phyloP scores from a whole-genome alignment of 1,140 invertebrate genomes.

The Apolygus lucorum region DNA sequence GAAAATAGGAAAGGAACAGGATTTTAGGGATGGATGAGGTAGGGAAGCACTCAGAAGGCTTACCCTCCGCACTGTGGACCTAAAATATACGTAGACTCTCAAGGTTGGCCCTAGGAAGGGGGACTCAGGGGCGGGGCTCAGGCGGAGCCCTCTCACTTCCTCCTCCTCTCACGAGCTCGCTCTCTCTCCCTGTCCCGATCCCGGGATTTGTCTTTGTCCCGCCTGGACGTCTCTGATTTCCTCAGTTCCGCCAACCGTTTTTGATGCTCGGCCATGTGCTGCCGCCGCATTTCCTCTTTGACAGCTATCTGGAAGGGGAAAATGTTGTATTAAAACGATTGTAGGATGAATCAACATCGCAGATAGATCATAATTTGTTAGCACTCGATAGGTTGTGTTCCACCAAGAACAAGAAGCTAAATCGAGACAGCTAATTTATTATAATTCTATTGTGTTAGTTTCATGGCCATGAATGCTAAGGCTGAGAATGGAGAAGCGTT shows the following conservation, averaged over 20 bases:
- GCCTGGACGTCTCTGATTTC: constrained; percentile 29
- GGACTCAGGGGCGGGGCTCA: constrained; percentile 4
- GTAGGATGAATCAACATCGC: background rate
- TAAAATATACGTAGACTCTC: constrained; percentile 9
- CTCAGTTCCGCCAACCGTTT: constrained; percentile 62
- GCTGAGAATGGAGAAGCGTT: no score
- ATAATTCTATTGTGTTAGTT: constrained; percentile 5
- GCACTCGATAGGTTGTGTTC: background rate
- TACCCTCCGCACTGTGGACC: constrained; percentile 19
- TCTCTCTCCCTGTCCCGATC: constrained; percentile 19
- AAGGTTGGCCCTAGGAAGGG: background rate
- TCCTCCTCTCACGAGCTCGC: background rate
- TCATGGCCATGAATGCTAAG: no score
- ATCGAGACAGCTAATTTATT: constrained; percentile 10
- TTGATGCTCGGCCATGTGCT: constrained; percentile 78
- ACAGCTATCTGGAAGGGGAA: constrained; percentile 60
- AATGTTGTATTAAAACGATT: no score
- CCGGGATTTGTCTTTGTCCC: constrained; percentile 28
- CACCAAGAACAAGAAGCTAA: constrained; percentile 5
- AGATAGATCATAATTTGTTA: no score
- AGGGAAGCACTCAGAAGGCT: constrained; percentile 15
- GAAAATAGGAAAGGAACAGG: constrained; percentile 18
- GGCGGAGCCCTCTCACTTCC: background rate
- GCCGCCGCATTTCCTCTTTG: constrained; percentile 74
- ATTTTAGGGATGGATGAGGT: constrained; percentile 2